These are phyloP conservation scores for Cataglyphis albicans DNA, from an alignment of 2,888 invertebrate genomes.

Conservation along the genomic window DNA sequence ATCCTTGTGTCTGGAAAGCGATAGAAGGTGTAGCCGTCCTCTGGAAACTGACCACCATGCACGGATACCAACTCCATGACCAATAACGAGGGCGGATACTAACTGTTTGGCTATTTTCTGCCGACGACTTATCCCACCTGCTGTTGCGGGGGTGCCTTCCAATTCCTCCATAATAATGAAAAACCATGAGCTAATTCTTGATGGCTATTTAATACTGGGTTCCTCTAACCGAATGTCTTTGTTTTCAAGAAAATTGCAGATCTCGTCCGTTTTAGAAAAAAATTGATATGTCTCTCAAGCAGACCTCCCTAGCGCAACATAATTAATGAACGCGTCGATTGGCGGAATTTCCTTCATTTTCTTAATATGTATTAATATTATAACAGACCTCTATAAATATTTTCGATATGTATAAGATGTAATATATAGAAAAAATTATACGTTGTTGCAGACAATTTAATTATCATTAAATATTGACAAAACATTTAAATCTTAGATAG, in stretches of 20 bases:
- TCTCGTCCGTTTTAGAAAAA: slow-evolving; percentile 21
- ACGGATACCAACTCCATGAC: slow-evolving; percentile 48
- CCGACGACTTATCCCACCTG: slow-evolving; percentile 74
- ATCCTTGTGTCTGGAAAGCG: slow-evolving; percentile 71
- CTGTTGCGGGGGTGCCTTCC: slow-evolving; percentile 61
- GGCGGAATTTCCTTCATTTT: background rate
- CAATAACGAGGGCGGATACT: slow-evolving; percentile 63
- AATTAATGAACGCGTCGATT: background rate
- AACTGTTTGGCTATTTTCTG: slow-evolving; percentile 50
- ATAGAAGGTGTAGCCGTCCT: slow-evolving; percentile 65
- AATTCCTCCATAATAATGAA: slow-evolving; percentile 69
- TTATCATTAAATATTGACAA: background rate
- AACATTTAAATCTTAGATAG: background rate
- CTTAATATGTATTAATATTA: slow-evolving; percentile 5
- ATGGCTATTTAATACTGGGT: slow-evolving; percentile 71
- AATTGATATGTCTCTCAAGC: slow-evolving; percentile 47
- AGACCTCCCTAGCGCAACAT: slow-evolving; percentile 15
- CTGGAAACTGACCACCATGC: slow-evolving; percentile 71
- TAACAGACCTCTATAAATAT: background rate
- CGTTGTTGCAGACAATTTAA: background rate
- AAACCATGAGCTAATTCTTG: slow-evolving; percentile 63
- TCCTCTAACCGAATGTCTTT: slow-evolving; percentile 68
- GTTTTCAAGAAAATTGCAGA: slow-evolving; percentile 55
- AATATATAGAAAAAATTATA: slow-evolving; percentile 6
- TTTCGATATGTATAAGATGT: background rate